These are phyloP conservation scores for Netelia virgata DNA, from an alignment of 2,888 invertebrate species.

Conservation along the genomic window DNA sequence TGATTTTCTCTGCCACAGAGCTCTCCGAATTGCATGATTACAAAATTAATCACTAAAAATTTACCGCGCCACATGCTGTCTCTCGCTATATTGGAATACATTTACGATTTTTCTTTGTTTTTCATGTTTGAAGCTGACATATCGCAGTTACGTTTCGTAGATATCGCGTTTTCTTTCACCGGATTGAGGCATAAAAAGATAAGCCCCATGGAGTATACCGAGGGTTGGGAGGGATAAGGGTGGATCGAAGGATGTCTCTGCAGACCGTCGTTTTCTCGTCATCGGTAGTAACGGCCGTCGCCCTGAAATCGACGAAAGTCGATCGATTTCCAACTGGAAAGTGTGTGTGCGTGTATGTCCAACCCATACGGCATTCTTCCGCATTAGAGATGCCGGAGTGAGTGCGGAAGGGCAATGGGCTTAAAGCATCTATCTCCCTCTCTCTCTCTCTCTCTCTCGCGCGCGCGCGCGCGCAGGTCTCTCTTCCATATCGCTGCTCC, in stretches of 20 bases:
- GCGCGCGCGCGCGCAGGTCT: constrained; percentile 9
- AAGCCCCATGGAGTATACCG: constrained; percentile 39
- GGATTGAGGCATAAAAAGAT: constrained; percentile 64
- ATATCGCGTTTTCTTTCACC: constrained; percentile 30
- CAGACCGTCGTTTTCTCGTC: constrained; percentile 44
- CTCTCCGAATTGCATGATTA: no score
- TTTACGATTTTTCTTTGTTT: neutral
- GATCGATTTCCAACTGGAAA: constrained; percentile 52
- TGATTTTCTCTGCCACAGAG: no score
- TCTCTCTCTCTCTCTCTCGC: constrained; percentile 21
- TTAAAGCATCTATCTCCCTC: constrained; percentile 11
- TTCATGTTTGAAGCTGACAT: neutral
- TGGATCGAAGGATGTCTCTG: constrained; percentile 6
- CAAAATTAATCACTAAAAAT: constrained; percentile 25
- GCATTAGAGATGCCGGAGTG: constrained; percentile 61
- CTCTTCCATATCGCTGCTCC: constrained; percentile 72
- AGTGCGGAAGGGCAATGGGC: constrained; percentile 6
- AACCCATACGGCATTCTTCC: constrained; percentile 5
- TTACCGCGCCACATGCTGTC: constrained; percentile 67
- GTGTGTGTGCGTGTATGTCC: constrained; percentile 31
- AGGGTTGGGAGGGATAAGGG: neutral
- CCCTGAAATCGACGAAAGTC: constrained; percentile 69
- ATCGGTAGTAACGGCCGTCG: constrained; percentile 65
- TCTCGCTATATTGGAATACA: constrained; percentile 37
- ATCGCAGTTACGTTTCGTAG: constrained; percentile 24